These are phyloP conservation scores for Caenorhabditis brenneri DNA, from an alignment of 1,140 invertebrate species.

Conservation along the genomic window DNA sequence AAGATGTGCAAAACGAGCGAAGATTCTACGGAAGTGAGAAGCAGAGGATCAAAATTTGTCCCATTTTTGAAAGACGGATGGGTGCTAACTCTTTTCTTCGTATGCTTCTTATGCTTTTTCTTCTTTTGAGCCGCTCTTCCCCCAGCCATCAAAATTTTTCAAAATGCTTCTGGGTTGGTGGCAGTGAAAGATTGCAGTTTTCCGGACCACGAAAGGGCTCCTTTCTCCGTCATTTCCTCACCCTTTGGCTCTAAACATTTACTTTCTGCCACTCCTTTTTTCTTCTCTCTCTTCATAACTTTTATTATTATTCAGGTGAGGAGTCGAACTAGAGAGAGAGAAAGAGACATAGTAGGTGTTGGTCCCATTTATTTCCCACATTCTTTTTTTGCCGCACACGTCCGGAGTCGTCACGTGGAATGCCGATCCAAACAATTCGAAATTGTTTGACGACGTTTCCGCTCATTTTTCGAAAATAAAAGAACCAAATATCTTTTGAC, in stretches of 20 bases:
- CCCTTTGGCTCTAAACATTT: neutral
- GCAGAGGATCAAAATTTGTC: conserved; percentile 25
- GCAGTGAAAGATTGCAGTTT: conserved; percentile 37
- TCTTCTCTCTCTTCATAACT: neutral
- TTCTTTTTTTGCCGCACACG: neutral
- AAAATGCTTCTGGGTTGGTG: neutral
- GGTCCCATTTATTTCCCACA: neutral
- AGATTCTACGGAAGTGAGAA: neutral
- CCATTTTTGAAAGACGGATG: neutral
- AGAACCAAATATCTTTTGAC: no score
- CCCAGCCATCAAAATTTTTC: conserved; percentile 21
- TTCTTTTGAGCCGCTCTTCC: neutral
- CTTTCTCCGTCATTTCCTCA: conserved; percentile 25
- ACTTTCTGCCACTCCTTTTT: neutral
- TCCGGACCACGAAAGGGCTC: neutral
- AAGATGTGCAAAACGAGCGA: neutral
- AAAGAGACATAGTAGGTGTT: neutral
- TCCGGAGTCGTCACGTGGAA: neutral
- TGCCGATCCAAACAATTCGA: neutral
- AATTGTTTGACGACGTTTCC: neutral
- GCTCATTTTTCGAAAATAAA: neutral
- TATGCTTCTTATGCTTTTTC: neutral
- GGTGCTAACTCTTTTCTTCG: conserved; percentile 19
- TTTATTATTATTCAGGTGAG: conserved; percentile 39
- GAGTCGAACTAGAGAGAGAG: neutral